phyloP scores from a whole-genome alignment of 2,888 invertebrate genomes.

The Masnerella sp. region DNA sequence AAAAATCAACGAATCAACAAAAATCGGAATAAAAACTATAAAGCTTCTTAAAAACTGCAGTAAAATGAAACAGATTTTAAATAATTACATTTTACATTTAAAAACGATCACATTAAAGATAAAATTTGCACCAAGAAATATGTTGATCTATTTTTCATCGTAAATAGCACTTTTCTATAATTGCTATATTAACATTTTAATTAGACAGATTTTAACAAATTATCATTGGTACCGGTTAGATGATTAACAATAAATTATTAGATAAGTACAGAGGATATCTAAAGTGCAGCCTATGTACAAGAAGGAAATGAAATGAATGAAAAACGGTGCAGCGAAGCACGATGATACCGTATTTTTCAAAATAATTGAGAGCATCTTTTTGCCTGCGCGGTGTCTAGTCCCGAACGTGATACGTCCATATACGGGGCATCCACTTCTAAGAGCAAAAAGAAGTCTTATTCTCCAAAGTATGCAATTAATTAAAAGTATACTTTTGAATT shows the following conservation, averaged over 20 bases:
- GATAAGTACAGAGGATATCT: constrained; percentile 11
- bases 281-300: not conserved
- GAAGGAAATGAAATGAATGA: constrained; percentile 20
- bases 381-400: constrained; percentile 15
- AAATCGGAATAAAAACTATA: too few species aligned
- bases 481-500: constrained; percentile 50
- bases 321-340: constrained; percentile 23
- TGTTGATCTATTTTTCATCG: too few species aligned
- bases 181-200: constrained; percentile 6
- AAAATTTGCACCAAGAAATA: too few species aligned
- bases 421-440: constrained; percentile 34
- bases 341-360: constrained; percentile 43
- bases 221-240: constrained; percentile 3
- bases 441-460: constrained; percentile 43
- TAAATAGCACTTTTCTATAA: too few species aligned
- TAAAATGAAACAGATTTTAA: too few species aligned
- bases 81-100: too few species aligned
- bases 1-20: too few species aligned
- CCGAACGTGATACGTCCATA: constrained; percentile 30
- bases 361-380: constrained; percentile 47
- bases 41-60: too few species aligned
- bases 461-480: constrained; percentile 49
- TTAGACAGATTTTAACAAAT: constrained; percentile 12
- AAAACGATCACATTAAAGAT: too few species aligned
- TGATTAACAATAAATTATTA: constrained; percentile 19